phyloP scores from a whole-genome alignment of 2,113 vertebrate genomes.

The Cricetomys ansorgei region DNA sequence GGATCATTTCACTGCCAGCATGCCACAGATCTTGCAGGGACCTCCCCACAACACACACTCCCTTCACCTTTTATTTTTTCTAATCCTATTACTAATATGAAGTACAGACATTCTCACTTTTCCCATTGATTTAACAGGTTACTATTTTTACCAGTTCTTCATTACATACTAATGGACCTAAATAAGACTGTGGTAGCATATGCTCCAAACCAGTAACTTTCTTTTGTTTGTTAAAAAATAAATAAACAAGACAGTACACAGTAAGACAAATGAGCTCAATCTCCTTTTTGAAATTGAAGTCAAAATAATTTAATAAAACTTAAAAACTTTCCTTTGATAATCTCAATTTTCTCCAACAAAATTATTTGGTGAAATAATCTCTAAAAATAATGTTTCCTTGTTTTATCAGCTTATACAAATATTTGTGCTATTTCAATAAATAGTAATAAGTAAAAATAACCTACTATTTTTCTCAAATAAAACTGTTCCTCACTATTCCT shows the following conservation, averaged over 20 bases:
- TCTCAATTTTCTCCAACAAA: not conserved
- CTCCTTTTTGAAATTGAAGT: conserved; percentile 30
- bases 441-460: not conserved
- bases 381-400: not conserved
- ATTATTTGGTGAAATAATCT: conserved; percentile 39
- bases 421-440: conserved; percentile 38
- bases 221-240: not conserved
- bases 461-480: not conserved
- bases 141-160: not conserved
- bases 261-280: not conserved
- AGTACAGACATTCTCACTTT: not conserved
- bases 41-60: not conserved
- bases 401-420: not conserved
- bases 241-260: not conserved
- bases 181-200: not conserved
- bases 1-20: not conserved
- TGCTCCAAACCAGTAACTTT: not conserved
- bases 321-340: not conserved
- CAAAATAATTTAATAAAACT: not conserved
- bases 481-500: not conserved
- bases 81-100: not conserved
- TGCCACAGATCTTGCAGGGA: not conserved
- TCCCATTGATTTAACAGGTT: conserved; percentile 8
- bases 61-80: not conserved
- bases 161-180: not conserved